These are phyloP conservation scores for Scaptomyza parva DNA, from an alignment of 2,888 invertebrate genomes.

Conservation along the genomic window DNA sequence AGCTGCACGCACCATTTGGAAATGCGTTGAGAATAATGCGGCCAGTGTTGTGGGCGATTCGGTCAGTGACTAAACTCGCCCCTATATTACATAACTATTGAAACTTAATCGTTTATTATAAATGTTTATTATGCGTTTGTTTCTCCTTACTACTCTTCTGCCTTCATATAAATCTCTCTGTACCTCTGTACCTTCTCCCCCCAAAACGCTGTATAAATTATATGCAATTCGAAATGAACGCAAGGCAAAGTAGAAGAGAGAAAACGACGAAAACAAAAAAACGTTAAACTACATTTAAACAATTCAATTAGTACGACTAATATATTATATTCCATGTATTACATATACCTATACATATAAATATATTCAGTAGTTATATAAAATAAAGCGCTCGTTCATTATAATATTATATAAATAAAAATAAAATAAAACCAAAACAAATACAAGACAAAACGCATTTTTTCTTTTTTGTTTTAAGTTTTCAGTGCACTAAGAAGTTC, in stretches of 20 bases:
- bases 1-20: conserved; percentile 85
- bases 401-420: conserved; percentile 25
- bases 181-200: conserved; percentile 20
- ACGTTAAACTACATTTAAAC: conserved; percentile 7
- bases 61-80: conserved; percentile 24
- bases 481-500: conserved; percentile 45
- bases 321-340: conserved; percentile 35
- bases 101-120: conserved; percentile 17
- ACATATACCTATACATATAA: conserved; percentile 9
- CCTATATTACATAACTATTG: background rate
- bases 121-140: background rate
- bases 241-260: conserved; percentile 7
- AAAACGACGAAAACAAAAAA: background rate
- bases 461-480: conserved; percentile 11
- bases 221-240: conserved; percentile 9
- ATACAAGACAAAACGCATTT: background rate
- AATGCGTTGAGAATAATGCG: conserved; percentile 63
- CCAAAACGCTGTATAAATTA: conserved; percentile 39
- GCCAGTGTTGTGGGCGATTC: conserved; percentile 33
- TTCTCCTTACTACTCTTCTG: background rate
- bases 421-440: background rate
- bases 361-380: conserved; percentile 14
- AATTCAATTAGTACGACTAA: conserved; percentile 26
- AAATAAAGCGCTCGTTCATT: conserved; percentile 17
- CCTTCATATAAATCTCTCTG: background rate